Conservation (phyloP, 2,888 invertebrate genomes). For the Heliconius aoede region DNA sequence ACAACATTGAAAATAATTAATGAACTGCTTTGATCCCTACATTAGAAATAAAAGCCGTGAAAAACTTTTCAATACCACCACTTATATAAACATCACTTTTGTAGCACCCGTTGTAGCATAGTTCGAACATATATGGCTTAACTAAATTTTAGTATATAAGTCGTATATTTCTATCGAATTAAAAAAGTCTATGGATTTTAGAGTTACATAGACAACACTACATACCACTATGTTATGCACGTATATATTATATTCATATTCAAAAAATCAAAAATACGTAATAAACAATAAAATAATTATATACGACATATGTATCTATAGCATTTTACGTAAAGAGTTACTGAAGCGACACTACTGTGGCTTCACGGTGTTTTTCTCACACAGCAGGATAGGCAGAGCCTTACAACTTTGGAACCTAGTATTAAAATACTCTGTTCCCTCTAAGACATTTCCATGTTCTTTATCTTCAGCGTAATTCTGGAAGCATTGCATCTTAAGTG, state of each 20-base stretch:
- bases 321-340: too few species aligned
- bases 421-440: too few species aligned
- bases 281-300: too few species aligned
- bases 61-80: not conserved
- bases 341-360: too few species aligned
- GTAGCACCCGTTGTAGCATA: not conserved
- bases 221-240: not conserved
- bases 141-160: not conserved
- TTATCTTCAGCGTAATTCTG: too few species aligned
- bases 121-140: not conserved
- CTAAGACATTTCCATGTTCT: too few species aligned
- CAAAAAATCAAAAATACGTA: too few species aligned
- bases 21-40: slow-evolving; percentile 4
- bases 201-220: not conserved
- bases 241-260: not conserved
- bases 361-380: too few species aligned
- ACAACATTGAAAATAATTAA: slow-evolving; percentile 31
- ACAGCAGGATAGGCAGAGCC: too few species aligned
- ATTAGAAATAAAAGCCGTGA: slow-evolving; percentile 20
- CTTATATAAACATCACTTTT: not conserved
- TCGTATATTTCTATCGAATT: not conserved
- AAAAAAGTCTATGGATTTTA: not conserved
- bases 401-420: too few species aligned
- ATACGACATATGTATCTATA: too few species aligned
- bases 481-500: too few species aligned